These are phyloP conservation scores for Monochamus saltuarius DNA, from an alignment of 1,140 invertebrate genomes.

Conservation along the genomic window DNA sequence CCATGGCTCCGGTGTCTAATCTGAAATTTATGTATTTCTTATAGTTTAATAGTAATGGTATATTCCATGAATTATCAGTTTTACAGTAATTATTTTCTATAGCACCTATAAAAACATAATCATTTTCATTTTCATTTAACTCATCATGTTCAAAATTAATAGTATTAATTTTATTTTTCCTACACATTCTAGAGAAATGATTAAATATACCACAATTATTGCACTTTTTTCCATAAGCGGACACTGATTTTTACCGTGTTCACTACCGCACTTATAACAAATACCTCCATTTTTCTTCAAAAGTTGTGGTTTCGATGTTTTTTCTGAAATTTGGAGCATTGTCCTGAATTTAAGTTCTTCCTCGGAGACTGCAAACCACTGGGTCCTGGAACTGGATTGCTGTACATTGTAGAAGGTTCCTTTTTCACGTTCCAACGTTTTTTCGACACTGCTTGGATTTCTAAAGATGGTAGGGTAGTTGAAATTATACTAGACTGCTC, in stretches of 20 bases:
- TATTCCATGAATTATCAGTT: not conserved
- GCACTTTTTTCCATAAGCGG: conserved; percentile 10
- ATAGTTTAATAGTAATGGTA: not conserved
- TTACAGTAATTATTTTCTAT: not conserved
- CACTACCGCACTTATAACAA: conserved; percentile 9
- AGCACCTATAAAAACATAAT: conserved; percentile 1
- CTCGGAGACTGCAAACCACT: no score
- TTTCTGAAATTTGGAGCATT: no score
- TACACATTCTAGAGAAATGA: conserved; percentile 10
- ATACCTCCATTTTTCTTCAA: not conserved
- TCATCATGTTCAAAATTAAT: not conserved
- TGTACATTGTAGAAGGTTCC: no score
- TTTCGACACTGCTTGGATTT: no score
- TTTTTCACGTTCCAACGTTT: no score
- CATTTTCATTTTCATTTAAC: not conserved
- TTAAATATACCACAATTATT: conserved; percentile 4
- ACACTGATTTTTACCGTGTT: conserved; percentile 8
- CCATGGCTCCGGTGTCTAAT: conserved; percentile 14
- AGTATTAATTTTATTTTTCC: conserved; percentile 6
- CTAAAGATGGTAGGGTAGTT: no score
- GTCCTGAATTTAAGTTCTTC: no score
- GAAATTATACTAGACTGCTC: no score
- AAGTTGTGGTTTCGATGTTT: no score
- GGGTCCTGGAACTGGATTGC: no score
- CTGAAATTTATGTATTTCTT: conserved; percentile 5